Evolutionary conservation across 2,797 vertebrate genomes (phyloP).

Genomic region (Alexandromys oeconomus): DNA sequence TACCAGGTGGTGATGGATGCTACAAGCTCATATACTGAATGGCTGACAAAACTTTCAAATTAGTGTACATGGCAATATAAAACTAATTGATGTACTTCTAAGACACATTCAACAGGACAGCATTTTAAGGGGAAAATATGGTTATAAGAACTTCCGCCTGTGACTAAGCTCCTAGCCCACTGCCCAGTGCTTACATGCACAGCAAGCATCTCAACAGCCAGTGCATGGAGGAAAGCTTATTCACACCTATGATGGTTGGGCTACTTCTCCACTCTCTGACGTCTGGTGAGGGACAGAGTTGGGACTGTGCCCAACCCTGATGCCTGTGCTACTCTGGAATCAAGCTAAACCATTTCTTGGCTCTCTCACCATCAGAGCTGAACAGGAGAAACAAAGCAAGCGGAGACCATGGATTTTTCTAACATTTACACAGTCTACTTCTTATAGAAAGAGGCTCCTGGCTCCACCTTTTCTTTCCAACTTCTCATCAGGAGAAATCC

Average conservation of each 20-base stretch:
- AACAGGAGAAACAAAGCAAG: neutral
- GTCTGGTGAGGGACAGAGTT: neutral
- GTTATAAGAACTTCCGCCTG: neutral
- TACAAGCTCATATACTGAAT: neutral
- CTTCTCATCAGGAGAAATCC: neutral
- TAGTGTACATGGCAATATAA: neutral
- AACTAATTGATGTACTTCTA: neutral
- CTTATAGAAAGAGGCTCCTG: neutral
- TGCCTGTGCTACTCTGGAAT: neutral
- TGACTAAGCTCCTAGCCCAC: neutral
- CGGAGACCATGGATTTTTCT: neutral
- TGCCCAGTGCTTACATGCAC: neutral
- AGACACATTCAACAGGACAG: neutral
- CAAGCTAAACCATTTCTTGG: neutral
- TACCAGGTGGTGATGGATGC: neutral
- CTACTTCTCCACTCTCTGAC: neutral
- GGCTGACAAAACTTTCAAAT: neutral
- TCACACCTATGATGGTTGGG: neutral
- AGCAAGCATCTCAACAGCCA: neutral
- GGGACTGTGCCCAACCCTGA: neutral
- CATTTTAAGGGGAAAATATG: slow-evolving; percentile 41
- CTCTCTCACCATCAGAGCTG: neutral
- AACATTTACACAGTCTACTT: neutral
- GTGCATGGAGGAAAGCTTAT: neutral
- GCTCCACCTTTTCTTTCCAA: neutral